Evolutionary conservation across 2,888 invertebrate genomes (phyloP).

Genomic region (Caenorhabditis japonica): DNA sequence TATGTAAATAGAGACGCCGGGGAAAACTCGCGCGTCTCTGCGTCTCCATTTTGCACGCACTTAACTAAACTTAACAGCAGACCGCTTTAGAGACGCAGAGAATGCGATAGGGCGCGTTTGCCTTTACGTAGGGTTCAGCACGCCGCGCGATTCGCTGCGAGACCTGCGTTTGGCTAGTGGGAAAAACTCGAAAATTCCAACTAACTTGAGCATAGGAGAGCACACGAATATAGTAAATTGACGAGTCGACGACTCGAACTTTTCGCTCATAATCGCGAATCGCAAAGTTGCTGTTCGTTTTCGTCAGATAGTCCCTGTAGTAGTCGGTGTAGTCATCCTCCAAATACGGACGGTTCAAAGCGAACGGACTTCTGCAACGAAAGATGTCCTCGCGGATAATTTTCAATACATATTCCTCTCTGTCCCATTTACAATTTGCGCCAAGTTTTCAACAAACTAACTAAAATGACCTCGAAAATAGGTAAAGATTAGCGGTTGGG

Average conservation of each 20-base stretch:
- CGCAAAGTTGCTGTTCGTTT: constrained; percentile 46
- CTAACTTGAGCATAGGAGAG: constrained; percentile 54
- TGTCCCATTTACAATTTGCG: too few relatives aligned
- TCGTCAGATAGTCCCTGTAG: constrained; percentile 50
- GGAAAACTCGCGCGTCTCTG: too few relatives aligned
- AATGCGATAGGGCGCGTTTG: too few relatives aligned
- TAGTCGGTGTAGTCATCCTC: constrained; percentile 53
- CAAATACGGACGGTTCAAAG: constrained; percentile 49
- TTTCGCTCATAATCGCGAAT: constrained; percentile 50
- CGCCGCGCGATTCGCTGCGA: too few relatives aligned
- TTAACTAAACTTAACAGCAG: too few relatives aligned
- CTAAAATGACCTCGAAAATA: constrained; percentile 36
- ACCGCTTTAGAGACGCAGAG: too few relatives aligned
- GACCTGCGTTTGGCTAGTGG: too few relatives aligned
- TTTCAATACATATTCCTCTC: too few relatives aligned
- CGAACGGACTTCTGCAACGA: constrained; percentile 49
- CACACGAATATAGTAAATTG: constrained; percentile 50
- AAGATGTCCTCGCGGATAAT: constrained; percentile 24
- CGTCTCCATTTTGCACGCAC: too few relatives aligned
- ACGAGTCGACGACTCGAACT: constrained; percentile 36
- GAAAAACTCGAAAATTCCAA: neutral
- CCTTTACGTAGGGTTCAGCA: too few relatives aligned
- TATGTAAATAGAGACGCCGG: too few relatives aligned
- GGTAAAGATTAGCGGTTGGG: constrained; percentile 30
- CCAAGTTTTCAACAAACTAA: too few relatives aligned